Evolutionary conservation across 2,797 vertebrate genomes (phyloP).

Genomic region (Paguma larvata): DNA sequence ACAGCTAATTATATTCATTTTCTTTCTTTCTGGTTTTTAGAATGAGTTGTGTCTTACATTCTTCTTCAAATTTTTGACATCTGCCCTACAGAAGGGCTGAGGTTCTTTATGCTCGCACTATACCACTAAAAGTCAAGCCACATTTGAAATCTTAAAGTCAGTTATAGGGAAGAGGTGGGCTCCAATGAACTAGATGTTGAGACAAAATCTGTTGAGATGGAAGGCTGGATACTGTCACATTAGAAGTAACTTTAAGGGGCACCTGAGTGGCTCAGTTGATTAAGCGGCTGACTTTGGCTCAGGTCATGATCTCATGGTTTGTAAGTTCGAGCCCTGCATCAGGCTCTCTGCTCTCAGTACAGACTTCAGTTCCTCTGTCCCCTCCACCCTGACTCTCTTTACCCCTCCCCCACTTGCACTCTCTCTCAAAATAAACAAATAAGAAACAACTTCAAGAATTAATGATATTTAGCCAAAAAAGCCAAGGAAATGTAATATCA

Average conservation of each 20-base stretch:
- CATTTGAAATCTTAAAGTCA: constrained; percentile 5
- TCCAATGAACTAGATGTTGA: background rate
- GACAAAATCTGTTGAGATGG: background rate
- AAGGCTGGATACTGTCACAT: background rate
- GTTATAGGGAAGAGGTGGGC: background rate
- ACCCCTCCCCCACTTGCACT: too few species aligned
- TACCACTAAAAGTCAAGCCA: background rate
- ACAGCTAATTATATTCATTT: background rate
- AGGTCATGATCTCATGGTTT: too few species aligned
- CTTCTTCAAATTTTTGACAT: background rate
- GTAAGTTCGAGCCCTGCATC: too few species aligned
- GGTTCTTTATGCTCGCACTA: background rate
- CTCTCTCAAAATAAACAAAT: too few species aligned
- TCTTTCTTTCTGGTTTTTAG: constrained; percentile 16
- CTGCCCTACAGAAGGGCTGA: background rate
- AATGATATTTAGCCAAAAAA: background rate
- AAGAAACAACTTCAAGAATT: constrained; percentile 30
- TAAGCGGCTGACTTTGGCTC: too few species aligned
- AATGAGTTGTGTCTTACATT: constrained; percentile 5
- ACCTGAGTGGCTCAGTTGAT: too few species aligned
- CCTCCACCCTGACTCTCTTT: too few species aligned
- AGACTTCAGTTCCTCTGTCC: too few species aligned
- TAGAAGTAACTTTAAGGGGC: background rate
- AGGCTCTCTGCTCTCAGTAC: too few species aligned
- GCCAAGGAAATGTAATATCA: background rate